Evolutionary conservation across 1,140 invertebrate species (phyloP), one percentile per base, ranked within the genome.

Genomic region (Stegodyphus dumicola): DNA sequence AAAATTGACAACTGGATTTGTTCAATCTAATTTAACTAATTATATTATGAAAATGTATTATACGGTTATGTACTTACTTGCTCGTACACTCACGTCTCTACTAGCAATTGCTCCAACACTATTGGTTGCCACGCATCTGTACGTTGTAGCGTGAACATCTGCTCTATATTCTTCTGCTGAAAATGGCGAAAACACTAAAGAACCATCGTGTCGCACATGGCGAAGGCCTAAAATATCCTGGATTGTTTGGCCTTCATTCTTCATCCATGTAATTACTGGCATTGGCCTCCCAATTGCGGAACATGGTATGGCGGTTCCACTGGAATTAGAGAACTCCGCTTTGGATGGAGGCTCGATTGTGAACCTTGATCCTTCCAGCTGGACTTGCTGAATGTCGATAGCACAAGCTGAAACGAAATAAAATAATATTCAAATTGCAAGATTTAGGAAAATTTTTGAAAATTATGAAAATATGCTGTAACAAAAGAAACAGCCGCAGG

Each of bases 311-410:
- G 95, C 94, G 80, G 96, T 95, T 88, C 97, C 97, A 53, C 96
- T 97, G 69, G 96, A 97, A 90, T 98, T 98, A 81, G 95, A 96
- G 91, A 98, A 98, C 90, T 97, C 96, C 67, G 98, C 93, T 88
- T 95, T 93, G 90, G 96, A 96, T 86, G 95, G 95, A 18, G 96
- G 97, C 92, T 97, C 97, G 88, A 95, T 95, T 77, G 96, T 93
- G 91, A 98, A 98, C 77, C 97, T 95, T 10, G 96, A 97, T 89
- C 96, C 97, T 33, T 66, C 6, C 4, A 83, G 17, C 18, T 75
- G 70, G n/a, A 83, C 53, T 5, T 83, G 60, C 33, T 18, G 67
- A 6, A 18, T 7, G 33, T 33, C 33, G 1, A 33, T 33, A 7
- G 13, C 5, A 9, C 7, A 66, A 70, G 52, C n/a, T 56, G 56